A percentile compares a stretch with the other conserved stretches of the same genome.
Conservation (phyloP, 1,140 invertebrate species). For the Drosophila burlai region DNA sequence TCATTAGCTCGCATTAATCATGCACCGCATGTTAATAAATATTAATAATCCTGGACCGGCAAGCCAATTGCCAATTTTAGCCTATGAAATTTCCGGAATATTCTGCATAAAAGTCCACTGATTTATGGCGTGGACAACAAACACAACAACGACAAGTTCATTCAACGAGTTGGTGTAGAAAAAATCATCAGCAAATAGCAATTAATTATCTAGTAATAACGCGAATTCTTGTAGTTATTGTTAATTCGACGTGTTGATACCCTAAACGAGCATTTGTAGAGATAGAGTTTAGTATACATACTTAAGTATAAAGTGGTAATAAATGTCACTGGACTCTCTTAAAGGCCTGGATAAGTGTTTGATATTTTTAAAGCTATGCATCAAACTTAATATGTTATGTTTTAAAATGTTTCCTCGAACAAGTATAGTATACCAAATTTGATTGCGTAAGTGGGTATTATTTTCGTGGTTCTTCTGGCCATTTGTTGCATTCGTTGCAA, state of each 20-base stretch:
- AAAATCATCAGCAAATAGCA: constrained; percentile 52
- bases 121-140: constrained; percentile 57
- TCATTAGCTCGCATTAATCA: constrained; percentile 77
- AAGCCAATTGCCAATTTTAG: constrained; percentile 71
- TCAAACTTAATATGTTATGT: neutral
- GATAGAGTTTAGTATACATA: too few relatives aligned
- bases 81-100: constrained; percentile 75
- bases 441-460: constrained; percentile 35
- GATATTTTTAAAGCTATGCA: neutral
- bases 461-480: constrained; percentile 49
- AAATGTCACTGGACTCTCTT: neutral
- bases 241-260: constrained; percentile 3
- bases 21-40: constrained; percentile 79
- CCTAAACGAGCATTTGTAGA: neutral
- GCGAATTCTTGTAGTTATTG: neutral
- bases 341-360: too few relatives aligned
- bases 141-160: constrained; percentile 57
- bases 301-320: neutral
- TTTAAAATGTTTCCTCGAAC: neutral
- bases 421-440: neutral
- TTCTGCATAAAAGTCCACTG: constrained; percentile 73
- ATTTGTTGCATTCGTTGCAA: constrained; percentile 65
- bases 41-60: constrained; percentile 65
- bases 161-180: constrained; percentile 52
- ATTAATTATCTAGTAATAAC: constrained; percentile 77